Evolutionary conservation across 2,888 invertebrate species (phyloP).

Genomic region (Loripinus fragilis): DNA sequence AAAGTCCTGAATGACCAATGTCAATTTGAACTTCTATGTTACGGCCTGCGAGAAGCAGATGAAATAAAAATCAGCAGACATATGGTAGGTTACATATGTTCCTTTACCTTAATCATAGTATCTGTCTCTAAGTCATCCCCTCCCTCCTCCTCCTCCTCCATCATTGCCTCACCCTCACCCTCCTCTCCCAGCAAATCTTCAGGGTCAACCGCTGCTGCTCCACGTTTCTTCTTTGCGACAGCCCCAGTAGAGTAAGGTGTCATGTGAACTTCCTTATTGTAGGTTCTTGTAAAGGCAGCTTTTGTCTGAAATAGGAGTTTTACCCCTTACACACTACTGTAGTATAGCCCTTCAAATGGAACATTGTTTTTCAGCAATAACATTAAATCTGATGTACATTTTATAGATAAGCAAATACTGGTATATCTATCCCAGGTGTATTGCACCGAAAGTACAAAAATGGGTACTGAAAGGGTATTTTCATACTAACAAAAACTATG

Average conservation of each 20-base stretch:
- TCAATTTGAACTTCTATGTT: too few species aligned
- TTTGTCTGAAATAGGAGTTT: conserved; percentile 91
- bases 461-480: too few species aligned
- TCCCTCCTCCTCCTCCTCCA: conserved; percentile 68
- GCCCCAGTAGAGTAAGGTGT: conserved; percentile 90
- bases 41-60: neutral
- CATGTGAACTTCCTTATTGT: conserved; percentile 92
- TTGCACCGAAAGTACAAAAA: too few species aligned
- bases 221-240: conserved; percentile 86
- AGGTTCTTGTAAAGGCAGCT: conserved; percentile 95
- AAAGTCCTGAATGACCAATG: too few species aligned
- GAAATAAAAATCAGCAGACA: neutral
- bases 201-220: conserved; percentile 82
- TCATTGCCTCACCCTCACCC: conserved; percentile 61
- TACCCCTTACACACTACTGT: too few species aligned
- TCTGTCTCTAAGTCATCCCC: conserved; percentile 86
- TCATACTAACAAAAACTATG: too few species aligned
- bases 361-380: too few species aligned
- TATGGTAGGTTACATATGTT: too few species aligned
- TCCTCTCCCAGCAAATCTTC: conserved; percentile 69
- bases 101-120: conserved; percentile 90
- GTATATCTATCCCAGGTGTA: too few species aligned
- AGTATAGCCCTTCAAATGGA: too few species aligned
- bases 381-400: too few species aligned
- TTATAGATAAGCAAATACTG: too few species aligned